Percentiles rank a stretch among this genome's conserved stretches.
These are phyloP conservation scores for Podiceps cristatus DNA, from an alignment of 2,113 vertebrate species.

Conservation along the genomic window DNA sequence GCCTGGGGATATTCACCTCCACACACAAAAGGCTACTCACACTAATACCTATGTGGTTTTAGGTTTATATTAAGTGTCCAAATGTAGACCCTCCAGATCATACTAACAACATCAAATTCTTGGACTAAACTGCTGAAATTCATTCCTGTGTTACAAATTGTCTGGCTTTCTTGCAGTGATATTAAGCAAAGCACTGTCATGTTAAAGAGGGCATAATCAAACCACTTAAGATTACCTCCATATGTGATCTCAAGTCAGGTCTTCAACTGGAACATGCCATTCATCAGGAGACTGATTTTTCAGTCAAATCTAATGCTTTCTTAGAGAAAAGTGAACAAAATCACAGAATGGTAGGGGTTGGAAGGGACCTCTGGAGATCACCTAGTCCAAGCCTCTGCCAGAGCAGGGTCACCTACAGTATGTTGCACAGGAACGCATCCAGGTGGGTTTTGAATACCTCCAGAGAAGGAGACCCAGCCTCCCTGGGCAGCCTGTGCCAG, in stretches of 20 bases:
- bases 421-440: no score
- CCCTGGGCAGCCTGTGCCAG: no score
- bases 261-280: neutral
- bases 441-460: no score
- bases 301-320: neutral
- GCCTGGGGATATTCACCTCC: neutral
- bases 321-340: neutral
- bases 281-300: neutral
- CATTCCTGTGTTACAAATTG: neutral
- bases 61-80: neutral
- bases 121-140: neutral
- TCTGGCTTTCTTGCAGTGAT: neutral
- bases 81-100: neutral
- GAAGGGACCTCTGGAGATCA: no score
- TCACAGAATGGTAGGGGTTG: no score
- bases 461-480: no score
- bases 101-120: neutral
- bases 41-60: neutral
- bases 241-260: neutral
- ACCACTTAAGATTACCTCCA: neutral
- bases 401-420: no score
- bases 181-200: neutral
- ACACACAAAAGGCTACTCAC: neutral
- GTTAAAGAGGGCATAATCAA: neutral
- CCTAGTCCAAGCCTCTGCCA: no score